These are phyloP conservation scores for Vulpes lagopus DNA, from an alignment of 2,113 vertebrate species.

Conservation along the genomic window DNA sequence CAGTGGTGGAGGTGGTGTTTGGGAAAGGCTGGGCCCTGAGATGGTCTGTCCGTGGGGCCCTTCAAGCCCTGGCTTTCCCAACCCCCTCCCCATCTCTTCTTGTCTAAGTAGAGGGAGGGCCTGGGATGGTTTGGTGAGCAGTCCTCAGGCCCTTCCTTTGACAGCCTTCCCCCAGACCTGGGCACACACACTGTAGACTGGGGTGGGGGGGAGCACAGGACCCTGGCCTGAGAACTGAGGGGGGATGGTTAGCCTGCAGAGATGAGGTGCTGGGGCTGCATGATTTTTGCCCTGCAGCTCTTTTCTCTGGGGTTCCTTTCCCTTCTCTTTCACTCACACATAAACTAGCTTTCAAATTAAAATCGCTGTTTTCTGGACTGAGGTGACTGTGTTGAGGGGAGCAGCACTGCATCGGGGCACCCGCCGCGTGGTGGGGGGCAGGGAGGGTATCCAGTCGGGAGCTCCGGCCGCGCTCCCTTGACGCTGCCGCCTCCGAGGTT, in stretches of 20 bases:
- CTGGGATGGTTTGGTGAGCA: background rate
- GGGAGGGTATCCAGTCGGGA: slow-evolving; percentile 37
- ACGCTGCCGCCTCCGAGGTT: background rate
- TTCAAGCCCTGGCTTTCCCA: background rate
- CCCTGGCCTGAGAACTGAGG: background rate
- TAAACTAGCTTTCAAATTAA: slow-evolving; percentile 82
- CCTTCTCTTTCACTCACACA: background rate
- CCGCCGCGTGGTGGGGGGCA: background rate
- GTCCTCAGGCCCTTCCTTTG: background rate
- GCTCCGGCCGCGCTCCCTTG: background rate
- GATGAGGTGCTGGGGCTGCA: slow-evolving; percentile 68
- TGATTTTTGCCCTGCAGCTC: slow-evolving; percentile 64
- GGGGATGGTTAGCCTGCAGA: background rate
- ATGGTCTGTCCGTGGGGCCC: background rate
- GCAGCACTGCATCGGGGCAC: background rate
- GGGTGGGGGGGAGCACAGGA: background rate
- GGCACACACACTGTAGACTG: background rate
- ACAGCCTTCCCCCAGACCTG: background rate
- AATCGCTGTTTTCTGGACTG: slow-evolving; percentile 67
- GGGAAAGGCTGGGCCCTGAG: slow-evolving; percentile 36
- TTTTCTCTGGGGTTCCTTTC: slow-evolving; percentile 6
- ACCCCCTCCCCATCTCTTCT: background rate
- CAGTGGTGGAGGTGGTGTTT: slow-evolving; percentile 54
- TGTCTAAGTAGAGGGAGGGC: background rate
- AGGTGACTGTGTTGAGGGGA: background rate